Base-by-base conservation (phyloP, 2,888 invertebrate genomes). In the Campoletis raptor region DNA sequence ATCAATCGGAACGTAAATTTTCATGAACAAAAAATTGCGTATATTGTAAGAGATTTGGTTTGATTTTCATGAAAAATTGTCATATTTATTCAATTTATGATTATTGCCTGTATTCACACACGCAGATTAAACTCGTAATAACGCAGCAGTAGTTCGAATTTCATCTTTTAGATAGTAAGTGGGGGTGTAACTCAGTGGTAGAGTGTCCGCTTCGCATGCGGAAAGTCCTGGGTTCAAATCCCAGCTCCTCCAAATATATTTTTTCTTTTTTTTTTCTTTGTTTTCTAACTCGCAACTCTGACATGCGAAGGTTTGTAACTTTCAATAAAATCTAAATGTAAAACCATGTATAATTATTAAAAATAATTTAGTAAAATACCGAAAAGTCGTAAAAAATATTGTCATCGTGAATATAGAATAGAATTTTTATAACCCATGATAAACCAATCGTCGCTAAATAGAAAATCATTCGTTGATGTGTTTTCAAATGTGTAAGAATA, bases 201-300 rank as follows among this genome's bases (percentile, higher is more conserved):
- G 92, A 92, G 92, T 93, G 92, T 93, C 92, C 91, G 92, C 91
- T 93, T 92, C 92, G 92, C 92, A 92, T 92, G 92, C 92, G 91
- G 93, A 91, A 92, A 93, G 92, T 92, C 92, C 92, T 92, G 92
- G 93, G 92, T 93, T 92, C 92, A 92, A 93, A 92, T 93, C 92
- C 92, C 93, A 92, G 92, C 91, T 91, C 92, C 92, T 91, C 92
- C 92, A 92, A 89, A 48, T 36, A 24, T 69, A 18, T 76, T 83
- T 88, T 85, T 88, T 89, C 84, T 86, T 85, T 66, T 84, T 84
- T 78, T 83, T 42, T 84, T 78, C 81, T 42, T 86, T 87, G 77
- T 61, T 42, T 85, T 45, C 24, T 64, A 42, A 83, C 64, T 54
- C 54, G 36, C 40, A 37, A 21, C 21, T 52, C 30, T 45, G 21